A percentile compares a stretch with the other conserved stretches of the same genome.
Evolutionary conservation across 1,140 invertebrate genomes (phyloP).

Genomic region (Pogonognathellus flavescens): DNA sequence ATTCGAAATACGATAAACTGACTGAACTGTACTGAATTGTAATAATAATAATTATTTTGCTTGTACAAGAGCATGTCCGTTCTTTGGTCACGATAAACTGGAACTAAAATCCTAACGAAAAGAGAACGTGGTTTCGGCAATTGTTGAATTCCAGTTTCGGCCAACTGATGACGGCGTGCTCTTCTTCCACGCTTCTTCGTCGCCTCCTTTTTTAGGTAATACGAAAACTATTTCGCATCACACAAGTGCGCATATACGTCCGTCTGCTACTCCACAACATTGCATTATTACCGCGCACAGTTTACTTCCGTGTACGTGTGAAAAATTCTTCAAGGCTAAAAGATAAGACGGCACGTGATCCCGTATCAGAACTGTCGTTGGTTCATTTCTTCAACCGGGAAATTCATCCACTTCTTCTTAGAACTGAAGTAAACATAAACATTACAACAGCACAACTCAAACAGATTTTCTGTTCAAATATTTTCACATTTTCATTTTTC

Average conservation of each 20-base stretch:
- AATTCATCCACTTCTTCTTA: too few relatives aligned
- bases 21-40: background rate
- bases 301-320: background rate
- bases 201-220: background rate
- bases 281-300: background rate
- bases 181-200: constrained; percentile 31
- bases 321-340: background rate
- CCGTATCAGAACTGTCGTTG: background rate
- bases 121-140: background rate
- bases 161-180: background rate
- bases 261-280: background rate
- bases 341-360: too few relatives aligned
- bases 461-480: too few relatives aligned
- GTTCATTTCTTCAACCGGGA: too few relatives aligned
- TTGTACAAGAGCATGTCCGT: background rate
- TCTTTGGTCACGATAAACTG: background rate
- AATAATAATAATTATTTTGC: background rate
- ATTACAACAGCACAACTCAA: too few relatives aligned
- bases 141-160: background rate
- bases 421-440: too few relatives aligned
- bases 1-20: too few relatives aligned
- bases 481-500: too few relatives aligned
- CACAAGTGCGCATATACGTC: background rate
- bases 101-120: background rate
- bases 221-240: background rate